These are phyloP conservation scores for Bombus pascuorum DNA, from an alignment of 1,140 invertebrate species.

Conservation along the genomic window DNA sequence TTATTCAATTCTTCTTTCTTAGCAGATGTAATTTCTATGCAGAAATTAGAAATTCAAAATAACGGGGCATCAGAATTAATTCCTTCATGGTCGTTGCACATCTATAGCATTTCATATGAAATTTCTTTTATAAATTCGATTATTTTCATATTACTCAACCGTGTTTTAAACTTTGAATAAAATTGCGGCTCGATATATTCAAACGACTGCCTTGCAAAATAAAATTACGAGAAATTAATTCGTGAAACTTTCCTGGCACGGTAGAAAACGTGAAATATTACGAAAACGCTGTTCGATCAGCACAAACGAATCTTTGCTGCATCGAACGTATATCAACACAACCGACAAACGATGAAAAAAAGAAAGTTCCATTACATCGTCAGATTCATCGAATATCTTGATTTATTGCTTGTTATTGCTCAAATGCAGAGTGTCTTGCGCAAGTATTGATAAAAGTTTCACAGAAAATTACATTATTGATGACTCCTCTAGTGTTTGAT, in stretches of 20 bases:
- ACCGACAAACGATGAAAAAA: neutral
- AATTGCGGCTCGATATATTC: neutral
- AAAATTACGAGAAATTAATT: neutral
- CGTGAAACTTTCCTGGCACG: neutral
- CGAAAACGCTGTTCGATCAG: neutral
- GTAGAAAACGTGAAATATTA: neutral
- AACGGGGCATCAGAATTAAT: neutral
- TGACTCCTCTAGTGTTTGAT: neutral
- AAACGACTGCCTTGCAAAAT: neutral
- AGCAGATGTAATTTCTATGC: neutral
- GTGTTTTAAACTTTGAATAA: neutral
- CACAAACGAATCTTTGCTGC: neutral
- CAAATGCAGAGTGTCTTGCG: neutral
- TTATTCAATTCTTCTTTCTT: neutral
- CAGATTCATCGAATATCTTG: neutral
- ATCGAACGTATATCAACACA: neutral
- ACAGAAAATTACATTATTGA: neutral
- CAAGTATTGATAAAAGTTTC: neutral
- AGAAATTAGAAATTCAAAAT: neutral
- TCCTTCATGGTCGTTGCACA: neutral
- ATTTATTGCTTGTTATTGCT: neutral
- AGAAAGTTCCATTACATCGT: constrained; percentile 11
- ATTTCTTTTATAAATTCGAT: neutral
- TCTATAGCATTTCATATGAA: neutral
- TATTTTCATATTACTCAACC: neutral